Conservation (phyloP, 2,797 vertebrate species). For the Sebastes baramenuke region DNA sequence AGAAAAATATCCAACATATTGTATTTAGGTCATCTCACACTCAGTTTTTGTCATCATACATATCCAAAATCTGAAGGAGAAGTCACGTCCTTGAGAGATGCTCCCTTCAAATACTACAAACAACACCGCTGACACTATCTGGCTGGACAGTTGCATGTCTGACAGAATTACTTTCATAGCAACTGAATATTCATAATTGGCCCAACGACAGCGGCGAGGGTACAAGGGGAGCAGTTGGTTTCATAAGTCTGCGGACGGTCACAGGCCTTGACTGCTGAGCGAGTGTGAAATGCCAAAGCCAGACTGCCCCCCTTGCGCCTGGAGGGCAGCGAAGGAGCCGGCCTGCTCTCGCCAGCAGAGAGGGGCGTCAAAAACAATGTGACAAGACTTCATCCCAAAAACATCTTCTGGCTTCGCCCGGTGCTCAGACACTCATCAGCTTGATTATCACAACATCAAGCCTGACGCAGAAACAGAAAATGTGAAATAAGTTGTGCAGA, state of each 20-base stretch:
- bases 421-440: constrained; percentile 10
- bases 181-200: constrained; percentile 92
- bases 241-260: constrained; percentile 81
- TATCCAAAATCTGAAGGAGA: constrained; percentile 48
- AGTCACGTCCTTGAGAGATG: constrained; percentile 55
- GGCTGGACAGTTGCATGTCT: constrained; percentile 91
- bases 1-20: background rate
- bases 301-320: constrained; percentile 72
- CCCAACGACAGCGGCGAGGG: constrained; percentile 88
- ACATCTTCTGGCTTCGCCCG: constrained; percentile 50
- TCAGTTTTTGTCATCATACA: constrained; percentile 34
- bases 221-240: constrained; percentile 84
- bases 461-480: constrained; percentile 8
- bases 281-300: constrained; percentile 86
- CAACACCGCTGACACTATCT: constrained; percentile 86
- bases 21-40: constrained; percentile 55
- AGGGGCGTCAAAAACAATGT: constrained; percentile 72
- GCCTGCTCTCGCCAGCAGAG: constrained; percentile 56
- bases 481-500: constrained; percentile 5
- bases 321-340: constrained; percentile 65
- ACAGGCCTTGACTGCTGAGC: constrained; percentile 84
- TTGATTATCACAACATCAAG: constrained; percentile 31
- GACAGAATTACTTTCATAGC: constrained; percentile 90
- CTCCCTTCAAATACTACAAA: constrained; percentile 62
- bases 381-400: constrained; percentile 67